Percentiles rank a stretch among this genome's conserved stretches.
These are phyloP conservation scores for Cantharis lateralis DNA, from an alignment of 2,888 invertebrate genomes.

Conservation along the genomic window DNA sequence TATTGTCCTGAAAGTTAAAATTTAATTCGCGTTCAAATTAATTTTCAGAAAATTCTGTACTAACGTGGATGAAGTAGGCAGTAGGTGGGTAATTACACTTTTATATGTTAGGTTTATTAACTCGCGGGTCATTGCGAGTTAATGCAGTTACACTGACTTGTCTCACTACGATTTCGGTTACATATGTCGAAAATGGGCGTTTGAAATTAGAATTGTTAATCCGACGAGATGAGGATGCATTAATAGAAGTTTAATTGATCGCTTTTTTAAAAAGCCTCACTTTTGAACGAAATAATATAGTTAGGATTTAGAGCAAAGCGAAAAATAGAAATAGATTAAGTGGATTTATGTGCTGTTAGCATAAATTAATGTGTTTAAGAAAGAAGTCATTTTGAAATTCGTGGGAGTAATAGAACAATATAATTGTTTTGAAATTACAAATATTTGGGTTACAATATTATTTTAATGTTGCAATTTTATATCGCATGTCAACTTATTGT, in stretches of 20 bases:
- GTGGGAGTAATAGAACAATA: slow-evolving; percentile 30
- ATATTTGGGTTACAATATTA: slow-evolving; percentile 32
- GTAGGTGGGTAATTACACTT: background rate
- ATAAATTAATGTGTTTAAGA: slow-evolving; percentile 32
- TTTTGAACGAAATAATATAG: slow-evolving; percentile 19
- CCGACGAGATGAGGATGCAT: background rate
- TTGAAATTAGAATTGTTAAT: background rate
- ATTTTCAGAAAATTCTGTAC: background rate
- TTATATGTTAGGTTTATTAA: slow-evolving; percentile 13
- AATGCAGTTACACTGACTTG: background rate
- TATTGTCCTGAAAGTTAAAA: slow-evolving; percentile 10
- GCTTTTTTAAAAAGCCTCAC: background rate
- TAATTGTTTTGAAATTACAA: slow-evolving; percentile 31
- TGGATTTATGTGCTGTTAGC: slow-evolving; percentile 31
- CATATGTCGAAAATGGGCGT: background rate
- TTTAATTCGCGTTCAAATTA: background rate
- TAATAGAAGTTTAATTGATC: background rate
- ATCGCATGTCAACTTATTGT: slow-evolving; percentile 23
- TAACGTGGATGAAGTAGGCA: background rate
- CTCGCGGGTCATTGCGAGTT: background rate
- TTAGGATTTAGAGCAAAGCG: slow-evolving; percentile 41
- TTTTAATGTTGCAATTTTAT: slow-evolving; percentile 30
- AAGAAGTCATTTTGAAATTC: slow-evolving; percentile 29
- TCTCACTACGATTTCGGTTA: background rate
- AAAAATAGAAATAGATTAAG: slow-evolving; percentile 34